phyloP scores from a whole-genome alignment of 2,888 invertebrate genomes.

The Andrena haemorrhoa region DNA sequence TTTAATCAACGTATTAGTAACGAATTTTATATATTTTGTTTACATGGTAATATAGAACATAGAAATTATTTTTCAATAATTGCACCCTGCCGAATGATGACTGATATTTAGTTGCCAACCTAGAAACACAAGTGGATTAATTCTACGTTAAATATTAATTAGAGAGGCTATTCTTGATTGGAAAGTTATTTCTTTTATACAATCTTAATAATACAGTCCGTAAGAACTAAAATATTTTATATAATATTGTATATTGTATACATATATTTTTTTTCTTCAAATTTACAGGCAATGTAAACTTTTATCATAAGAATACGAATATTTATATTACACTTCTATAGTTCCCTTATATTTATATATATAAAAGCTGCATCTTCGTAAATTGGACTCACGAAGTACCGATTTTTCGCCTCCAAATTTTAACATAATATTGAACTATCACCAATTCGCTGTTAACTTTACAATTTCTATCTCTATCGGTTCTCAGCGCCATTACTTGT shows the following conservation, averaged over 20 bases:
- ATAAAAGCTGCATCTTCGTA: conserved; percentile 25
- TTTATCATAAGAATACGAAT: conserved; percentile 36
- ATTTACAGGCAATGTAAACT: conserved; percentile 51
- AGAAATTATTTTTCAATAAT: conserved; percentile 3
- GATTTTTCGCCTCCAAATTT: not conserved
- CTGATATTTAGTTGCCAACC: not conserved
- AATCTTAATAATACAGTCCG: conserved; percentile 32
- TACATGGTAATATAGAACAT: conserved; percentile 8
- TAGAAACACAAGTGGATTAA: conserved; percentile 12
- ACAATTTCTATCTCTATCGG: not conserved
- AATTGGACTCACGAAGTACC: conserved; percentile 3
- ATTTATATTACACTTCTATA: conserved; percentile 46
- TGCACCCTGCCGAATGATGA: conserved; percentile 7
- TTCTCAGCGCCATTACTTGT: not conserved
- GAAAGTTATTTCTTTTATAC: conserved; percentile 28
- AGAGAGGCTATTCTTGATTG: not conserved
- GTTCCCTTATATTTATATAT: conserved; percentile 23
- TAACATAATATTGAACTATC: conserved; percentile 20
- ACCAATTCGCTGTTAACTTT: conserved; percentile 5
- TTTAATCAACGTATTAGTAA: not conserved
- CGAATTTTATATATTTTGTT: conserved; percentile 10
- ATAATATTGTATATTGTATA: conserved; percentile 25
- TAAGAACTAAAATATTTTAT: conserved; percentile 28
- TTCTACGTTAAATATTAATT: conserved; percentile 3
- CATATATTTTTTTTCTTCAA: conserved; percentile 43